These are phyloP conservation scores for Seira sanloemensis DNA, from an alignment of 2,888 invertebrate genomes.

Conservation along the genomic window DNA sequence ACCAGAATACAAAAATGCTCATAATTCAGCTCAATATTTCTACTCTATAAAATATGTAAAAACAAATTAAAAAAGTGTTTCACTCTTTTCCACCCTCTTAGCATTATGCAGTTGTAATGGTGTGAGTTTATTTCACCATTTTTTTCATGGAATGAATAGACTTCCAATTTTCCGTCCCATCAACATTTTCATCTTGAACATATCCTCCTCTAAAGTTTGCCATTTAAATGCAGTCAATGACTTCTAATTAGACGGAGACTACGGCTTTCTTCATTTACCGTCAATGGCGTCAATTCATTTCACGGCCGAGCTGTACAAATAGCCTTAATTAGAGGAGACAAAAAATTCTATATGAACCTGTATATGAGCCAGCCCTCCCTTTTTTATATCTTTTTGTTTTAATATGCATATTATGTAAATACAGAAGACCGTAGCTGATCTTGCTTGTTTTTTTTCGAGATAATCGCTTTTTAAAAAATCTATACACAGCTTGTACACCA, in stretches of 20 bases:
- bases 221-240: conserved; percentile 73
- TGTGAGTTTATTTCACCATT: not conserved
- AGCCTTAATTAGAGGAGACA: conserved; percentile 54
- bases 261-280: conserved; percentile 59
- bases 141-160: not conserved
- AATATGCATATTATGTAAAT: not conserved
- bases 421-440: not conserved
- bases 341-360: not conserved
- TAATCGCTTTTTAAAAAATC: conserved; percentile 39
- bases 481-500: not conserved
- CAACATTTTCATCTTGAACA: conserved; percentile 27
- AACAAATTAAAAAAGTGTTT: not conserved
- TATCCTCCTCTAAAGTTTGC: no score
- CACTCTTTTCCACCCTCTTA: not conserved
- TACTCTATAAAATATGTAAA: not conserved
- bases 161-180: conserved; percentile 11
- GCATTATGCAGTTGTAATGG: no score
- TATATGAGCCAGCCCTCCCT: not conserved
- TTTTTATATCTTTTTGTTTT: not conserved
- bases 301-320: conserved; percentile 67
- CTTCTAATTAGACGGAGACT: conserved; percentile 73
- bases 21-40: not conserved
- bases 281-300: conserved; percentile 60
- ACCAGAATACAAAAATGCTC: not conserved
- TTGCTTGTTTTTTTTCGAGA: conserved; percentile 11